Percentiles rank a stretch among this genome's conserved stretches.
phyloP scores from a whole-genome alignment of 2,113 vertebrate species.

The Phycodurus eques region DNA sequence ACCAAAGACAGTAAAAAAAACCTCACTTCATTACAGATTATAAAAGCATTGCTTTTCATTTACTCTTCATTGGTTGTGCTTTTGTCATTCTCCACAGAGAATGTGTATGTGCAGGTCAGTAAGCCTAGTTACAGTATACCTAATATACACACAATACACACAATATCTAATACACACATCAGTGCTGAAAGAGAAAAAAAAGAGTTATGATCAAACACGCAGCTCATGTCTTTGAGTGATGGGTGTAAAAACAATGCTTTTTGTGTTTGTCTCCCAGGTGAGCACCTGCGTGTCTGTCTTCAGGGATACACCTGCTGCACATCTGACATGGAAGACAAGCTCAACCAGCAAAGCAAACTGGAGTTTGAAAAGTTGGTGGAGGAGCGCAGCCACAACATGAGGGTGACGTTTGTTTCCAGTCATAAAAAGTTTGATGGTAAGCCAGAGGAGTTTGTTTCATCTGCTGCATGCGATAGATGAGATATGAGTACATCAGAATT shows the following conservation, averaged over 20 bases:
- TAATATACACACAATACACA: constrained; percentile 16
- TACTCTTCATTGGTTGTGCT: neutral
- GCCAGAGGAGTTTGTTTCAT: constrained; percentile 35
- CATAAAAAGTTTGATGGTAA: constrained; percentile 98
- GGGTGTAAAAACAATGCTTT: constrained; percentile 28
- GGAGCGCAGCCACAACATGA: constrained; percentile 84
- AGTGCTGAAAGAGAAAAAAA: no score
- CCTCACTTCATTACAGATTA: no score
- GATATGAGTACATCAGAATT: neutral
- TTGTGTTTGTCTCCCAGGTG: constrained; percentile 75
- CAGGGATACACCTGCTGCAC: constrained; percentile 98
- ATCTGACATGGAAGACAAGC: constrained; percentile 92
- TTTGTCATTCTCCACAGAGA: neutral
- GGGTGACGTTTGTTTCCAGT: constrained; percentile 86
- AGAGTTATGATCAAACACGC: constrained; percentile 52
- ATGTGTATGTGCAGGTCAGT: neutral
- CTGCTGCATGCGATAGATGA: constrained; percentile 8
- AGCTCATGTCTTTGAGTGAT: constrained; percentile 28
- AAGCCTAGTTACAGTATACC: constrained; percentile 38
- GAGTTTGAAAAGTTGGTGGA: constrained; percentile 92
- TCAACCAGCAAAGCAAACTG: constrained; percentile 90
- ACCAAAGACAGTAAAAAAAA: no score
- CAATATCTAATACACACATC: constrained; percentile 29
- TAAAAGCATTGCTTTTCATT: neutral
- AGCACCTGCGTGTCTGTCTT: constrained; percentile 93